Conservation (phyloP, 2,888 invertebrate genomes). For the Pomacea canaliculata region DNA sequence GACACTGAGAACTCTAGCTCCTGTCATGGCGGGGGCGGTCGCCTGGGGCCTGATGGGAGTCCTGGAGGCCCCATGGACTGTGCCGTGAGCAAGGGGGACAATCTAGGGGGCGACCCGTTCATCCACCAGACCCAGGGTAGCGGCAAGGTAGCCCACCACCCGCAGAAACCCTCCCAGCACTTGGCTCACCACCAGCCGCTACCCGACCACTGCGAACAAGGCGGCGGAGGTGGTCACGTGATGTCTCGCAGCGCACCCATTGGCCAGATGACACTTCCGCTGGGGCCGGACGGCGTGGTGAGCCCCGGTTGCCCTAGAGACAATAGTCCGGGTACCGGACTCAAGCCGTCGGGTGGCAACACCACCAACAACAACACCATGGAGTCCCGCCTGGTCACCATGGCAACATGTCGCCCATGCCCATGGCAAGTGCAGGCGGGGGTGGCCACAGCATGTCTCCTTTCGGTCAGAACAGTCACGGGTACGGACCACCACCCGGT, state of each 20-base stretch:
- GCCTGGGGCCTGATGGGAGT: slow-evolving; percentile 43
- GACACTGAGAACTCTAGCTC: slow-evolving; percentile 48
- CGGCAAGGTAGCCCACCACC: slow-evolving; percentile 15
- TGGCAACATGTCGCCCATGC: slow-evolving; percentile 22
- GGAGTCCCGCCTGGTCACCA: slow-evolving; percentile 33
- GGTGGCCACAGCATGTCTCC: slow-evolving; percentile 25
- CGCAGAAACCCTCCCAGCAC: slow-evolving; percentile 19
- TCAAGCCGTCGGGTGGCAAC: slow-evolving; percentile 7
- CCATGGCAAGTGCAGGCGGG: slow-evolving; percentile 7
- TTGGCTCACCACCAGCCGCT: slow-evolving; percentile 3
- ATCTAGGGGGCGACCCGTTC: not conserved
- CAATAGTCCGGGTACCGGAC: slow-evolving; percentile 24
- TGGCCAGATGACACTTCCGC: slow-evolving; percentile 17
- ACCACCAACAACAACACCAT: slow-evolving; percentile 37
- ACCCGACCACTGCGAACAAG: slow-evolving; percentile 6
- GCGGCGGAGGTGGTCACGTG: slow-evolving; percentile 8
- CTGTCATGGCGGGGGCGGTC: slow-evolving; percentile 27
- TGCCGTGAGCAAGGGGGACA: slow-evolving; percentile 29
- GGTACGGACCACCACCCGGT: slow-evolving; percentile 27
- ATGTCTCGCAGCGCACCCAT: slow-evolving; percentile 5
- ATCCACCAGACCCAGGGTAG: slow-evolving; percentile 25
- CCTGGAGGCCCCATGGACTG: slow-evolving; percentile 37
- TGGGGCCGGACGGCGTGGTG: slow-evolving; percentile 12
- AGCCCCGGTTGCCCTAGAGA: slow-evolving; percentile 28
- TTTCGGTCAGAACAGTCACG: slow-evolving; percentile 20